These are phyloP conservation scores for Hyppa rectilinea DNA, from an alignment of 2,888 invertebrate genomes.

Conservation along the genomic window DNA sequence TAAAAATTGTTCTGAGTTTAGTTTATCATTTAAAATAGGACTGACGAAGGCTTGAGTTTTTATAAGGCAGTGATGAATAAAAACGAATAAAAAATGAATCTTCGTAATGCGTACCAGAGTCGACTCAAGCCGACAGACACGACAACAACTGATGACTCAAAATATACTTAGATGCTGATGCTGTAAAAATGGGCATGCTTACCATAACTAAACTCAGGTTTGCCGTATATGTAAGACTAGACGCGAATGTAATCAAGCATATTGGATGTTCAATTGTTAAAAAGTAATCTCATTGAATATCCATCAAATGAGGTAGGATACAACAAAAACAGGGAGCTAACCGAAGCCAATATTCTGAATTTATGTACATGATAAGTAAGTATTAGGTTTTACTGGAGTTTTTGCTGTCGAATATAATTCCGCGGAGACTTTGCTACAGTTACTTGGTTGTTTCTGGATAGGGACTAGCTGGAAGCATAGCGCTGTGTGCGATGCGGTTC, in stretches of 20 bases:
- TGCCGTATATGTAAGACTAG: conserved; percentile 74
- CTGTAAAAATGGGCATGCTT: conserved; percentile 59
- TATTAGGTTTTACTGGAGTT: conserved; percentile 42
- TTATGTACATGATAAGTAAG: conserved; percentile 38
- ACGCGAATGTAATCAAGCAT: conserved; percentile 74
- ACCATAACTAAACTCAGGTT: conserved; percentile 67
- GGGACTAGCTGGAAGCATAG: conserved; percentile 70
- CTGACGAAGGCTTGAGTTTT: conserved; percentile 16
- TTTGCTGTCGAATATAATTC: conserved; percentile 40
- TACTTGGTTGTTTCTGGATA: conserved; percentile 61
- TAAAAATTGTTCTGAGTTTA: background rate
- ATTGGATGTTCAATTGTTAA: conserved; percentile 76
- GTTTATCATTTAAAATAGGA: conserved; percentile 17
- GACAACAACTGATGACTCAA: conserved; percentile 44
- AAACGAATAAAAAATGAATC: conserved; percentile 34
- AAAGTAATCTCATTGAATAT: conserved; percentile 78
- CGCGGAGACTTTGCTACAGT: conserved; percentile 52
- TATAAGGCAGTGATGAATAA: conserved; percentile 31
- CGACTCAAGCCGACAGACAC: conserved; percentile 53
- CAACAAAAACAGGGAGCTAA: conserved; percentile 63
- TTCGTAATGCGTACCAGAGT: conserved; percentile 17
- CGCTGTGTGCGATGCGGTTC: conserved; percentile 80
- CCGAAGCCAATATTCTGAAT: conserved; percentile 36
- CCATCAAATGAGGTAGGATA: conserved; percentile 66
- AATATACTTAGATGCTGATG: conserved; percentile 19